Percentiles rank a stretch among this genome's conserved stretches.
phyloP scores from a whole-genome alignment of 2,888 invertebrate species.

The Linnaemya vulpina region DNA sequence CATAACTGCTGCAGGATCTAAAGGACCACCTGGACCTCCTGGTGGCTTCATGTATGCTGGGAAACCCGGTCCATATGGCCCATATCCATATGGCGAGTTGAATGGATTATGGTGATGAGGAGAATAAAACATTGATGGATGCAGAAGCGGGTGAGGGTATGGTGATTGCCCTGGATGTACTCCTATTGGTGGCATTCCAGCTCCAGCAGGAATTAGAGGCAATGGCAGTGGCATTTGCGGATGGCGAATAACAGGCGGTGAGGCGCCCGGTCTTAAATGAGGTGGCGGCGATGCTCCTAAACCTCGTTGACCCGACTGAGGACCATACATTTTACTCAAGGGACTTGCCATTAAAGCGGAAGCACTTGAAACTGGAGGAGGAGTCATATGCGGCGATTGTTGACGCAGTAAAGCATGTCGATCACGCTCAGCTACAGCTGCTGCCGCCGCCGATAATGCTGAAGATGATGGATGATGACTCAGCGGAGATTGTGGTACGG shows the following conservation, averaged over 20 bases:
- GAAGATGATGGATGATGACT: constrained; percentile 83
- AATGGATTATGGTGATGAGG: constrained; percentile 86
- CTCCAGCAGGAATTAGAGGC: constrained; percentile 82
- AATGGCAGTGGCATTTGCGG: constrained; percentile 83
- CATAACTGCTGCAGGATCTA: constrained; percentile 82
- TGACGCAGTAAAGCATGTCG: constrained; percentile 82
- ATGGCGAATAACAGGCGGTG: constrained; percentile 84
- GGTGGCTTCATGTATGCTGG: constrained; percentile 83
- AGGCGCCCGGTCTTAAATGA: constrained; percentile 83
- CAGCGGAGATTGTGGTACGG: constrained; percentile 82
- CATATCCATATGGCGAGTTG: constrained; percentile 85
- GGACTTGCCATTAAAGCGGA: constrained; percentile 83
- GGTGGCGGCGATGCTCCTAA: constrained; percentile 84
- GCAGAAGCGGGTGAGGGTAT: constrained; percentile 87
- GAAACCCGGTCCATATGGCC: constrained; percentile 84
- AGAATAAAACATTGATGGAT: constrained; percentile 88
- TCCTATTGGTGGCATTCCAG: constrained; percentile 82
- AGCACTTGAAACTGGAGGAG: constrained; percentile 83
- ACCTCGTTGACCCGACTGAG: constrained; percentile 84
- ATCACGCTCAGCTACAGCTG: constrained; percentile 83
- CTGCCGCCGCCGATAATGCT: constrained; percentile 83
- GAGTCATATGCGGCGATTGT: constrained; percentile 83
- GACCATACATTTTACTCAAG: constrained; percentile 83
- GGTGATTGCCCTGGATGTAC: constrained; percentile 91
- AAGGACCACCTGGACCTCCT: constrained; percentile 81